phyloP scores from a whole-genome alignment of 2,113 vertebrate species.

The Platichthys flesus region DNA sequence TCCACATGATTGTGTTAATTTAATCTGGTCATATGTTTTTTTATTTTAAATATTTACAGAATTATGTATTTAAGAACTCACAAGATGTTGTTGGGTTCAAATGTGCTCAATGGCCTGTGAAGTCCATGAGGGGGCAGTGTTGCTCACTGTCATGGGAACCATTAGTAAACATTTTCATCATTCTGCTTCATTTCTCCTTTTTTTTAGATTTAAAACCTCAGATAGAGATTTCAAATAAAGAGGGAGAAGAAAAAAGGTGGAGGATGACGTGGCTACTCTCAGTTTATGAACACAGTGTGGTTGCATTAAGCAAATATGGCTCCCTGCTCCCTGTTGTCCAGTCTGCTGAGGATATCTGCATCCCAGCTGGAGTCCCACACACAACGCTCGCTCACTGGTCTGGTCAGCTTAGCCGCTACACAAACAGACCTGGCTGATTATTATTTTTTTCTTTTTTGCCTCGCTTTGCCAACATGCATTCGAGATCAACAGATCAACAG shows the following conservation, averaged over 20 bases:
- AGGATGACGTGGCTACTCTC: neutral
- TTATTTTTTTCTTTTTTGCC: constrained; percentile 73
- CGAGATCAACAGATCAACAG: constrained; percentile 77
- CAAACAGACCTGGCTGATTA: constrained; percentile 72
- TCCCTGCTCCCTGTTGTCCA: constrained; percentile 18
- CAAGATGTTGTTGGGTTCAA: neutral
- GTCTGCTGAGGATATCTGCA: constrained; percentile 46
- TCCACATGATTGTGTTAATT: neutral
- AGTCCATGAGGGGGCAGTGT: constrained; percentile 61
- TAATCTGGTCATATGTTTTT: neutral
- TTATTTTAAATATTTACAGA: neutral
- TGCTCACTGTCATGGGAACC: constrained; percentile 33
- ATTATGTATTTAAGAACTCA: neutral
- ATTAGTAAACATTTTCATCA: constrained; percentile 9
- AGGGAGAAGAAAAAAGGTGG: neutral
- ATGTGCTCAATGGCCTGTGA: neutral
- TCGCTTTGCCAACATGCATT: constrained; percentile 71
- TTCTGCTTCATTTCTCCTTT: constrained; percentile 3
- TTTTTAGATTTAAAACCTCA: neutral
- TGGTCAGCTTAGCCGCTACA: constrained; percentile 58
- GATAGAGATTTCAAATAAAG: neutral
- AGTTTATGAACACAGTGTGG: neutral
- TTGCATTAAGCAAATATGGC: constrained; percentile 46
- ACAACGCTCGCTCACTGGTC: constrained; percentile 19
- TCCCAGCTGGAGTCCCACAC: constrained; percentile 51